Conservation (phyloP, 2,113 vertebrate species). For the Hydropotes inermis region DNA sequence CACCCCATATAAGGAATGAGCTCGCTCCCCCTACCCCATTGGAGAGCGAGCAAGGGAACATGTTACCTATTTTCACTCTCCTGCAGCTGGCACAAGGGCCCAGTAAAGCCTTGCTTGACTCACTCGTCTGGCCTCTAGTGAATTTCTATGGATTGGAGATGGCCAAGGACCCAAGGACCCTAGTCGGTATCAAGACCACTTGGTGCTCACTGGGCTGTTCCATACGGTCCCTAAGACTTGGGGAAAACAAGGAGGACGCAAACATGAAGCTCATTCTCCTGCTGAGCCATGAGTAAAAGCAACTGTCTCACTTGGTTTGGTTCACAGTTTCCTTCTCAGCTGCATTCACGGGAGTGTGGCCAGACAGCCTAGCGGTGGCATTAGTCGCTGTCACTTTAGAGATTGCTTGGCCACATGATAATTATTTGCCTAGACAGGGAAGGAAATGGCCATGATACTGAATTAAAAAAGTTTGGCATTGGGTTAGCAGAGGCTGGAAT, state of each 20-base stretch:
- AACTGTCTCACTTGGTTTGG: not conserved
- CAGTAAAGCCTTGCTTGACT: not conserved
- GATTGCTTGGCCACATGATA: not conserved
- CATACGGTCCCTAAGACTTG: not conserved
- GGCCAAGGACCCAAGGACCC: not conserved
- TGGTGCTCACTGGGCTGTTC: not conserved
- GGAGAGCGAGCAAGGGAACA: not conserved
- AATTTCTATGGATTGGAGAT: not conserved
- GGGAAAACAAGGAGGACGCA: not conserved
- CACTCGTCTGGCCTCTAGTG: not conserved
- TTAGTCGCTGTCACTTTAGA: not conserved
- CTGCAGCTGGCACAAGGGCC: not conserved
- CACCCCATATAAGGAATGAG: not conserved
- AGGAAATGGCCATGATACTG: not conserved
- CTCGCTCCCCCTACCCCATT: not conserved
- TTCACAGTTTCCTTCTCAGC: not conserved
- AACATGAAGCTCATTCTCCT: not conserved
- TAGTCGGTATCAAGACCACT: not conserved
- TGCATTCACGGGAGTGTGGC: not conserved
- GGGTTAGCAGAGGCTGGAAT: not conserved
- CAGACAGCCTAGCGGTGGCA: not conserved
- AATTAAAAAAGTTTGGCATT: not conserved
- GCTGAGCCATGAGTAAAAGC: not conserved
- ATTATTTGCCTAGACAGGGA: not conserved
- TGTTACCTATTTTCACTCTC: not conserved